Evolutionary conservation across 2,888 invertebrate genomes (phyloP), one percentile per base, ranked within the genome.

Genomic region (Agriotes lineatus): DNA sequence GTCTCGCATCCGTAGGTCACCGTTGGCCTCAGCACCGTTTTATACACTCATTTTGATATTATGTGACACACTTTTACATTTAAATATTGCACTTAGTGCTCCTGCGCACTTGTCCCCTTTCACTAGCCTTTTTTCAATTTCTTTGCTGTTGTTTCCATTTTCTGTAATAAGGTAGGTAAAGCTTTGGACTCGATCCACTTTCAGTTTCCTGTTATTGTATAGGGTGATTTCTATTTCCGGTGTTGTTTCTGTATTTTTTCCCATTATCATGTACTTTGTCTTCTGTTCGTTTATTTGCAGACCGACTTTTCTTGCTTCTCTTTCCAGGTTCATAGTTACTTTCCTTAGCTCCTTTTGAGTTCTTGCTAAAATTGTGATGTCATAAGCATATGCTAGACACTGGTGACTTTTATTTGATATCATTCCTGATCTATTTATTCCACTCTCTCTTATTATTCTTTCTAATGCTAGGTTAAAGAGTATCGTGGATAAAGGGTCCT

Each of bases 81-180:
- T 39, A 1, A 39, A 10, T n/a, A 2, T 2, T 2, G 1, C 6
- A 39, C 39, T 39, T 6, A 39, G 12, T n/a, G 39, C 39, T 1
- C 3, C 39, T 16, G 14, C 39, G 16, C 39, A 39, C 16, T 6
- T 1, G 16, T 14, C 39, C 12, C 14, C 39, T 14, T 39, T 39
- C 14, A 39, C 39, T 39, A 39, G 6, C 16, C 39, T 39, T 14
- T 9, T n/a, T 10, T n/a, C 16, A n/a, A 39, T 39, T 39, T 39
- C 12, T 6, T 39, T 39, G 14, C 14, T 14, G 6, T 39, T 39
- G 6, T n/a, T 14, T 14, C 14, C 12, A 14, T 39, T 16, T 39
- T 39, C 39, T 14, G 39, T 67, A 44, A 42, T 59, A 5, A 56
- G 52, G 58, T 45, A 60, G 30, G 50, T 54, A 14, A 58, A 64